Conservation (phyloP, 37 sponge, comb jelly and placozoan species). For the Chondrilla cf. caribensis region DNA sequence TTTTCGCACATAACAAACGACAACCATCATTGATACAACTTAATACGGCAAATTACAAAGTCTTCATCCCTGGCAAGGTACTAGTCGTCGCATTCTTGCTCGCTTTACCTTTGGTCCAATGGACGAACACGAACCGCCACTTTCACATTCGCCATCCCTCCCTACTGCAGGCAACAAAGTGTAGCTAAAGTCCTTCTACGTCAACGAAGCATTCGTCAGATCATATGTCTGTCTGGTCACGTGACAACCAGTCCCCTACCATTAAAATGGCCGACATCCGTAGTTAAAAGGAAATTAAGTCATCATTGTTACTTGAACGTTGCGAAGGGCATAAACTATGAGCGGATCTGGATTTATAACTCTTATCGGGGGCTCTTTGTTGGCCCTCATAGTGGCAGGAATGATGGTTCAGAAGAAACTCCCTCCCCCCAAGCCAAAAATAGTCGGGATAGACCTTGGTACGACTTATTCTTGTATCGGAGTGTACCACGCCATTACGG, state of each 20-base stretch:
- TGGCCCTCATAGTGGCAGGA: slow-evolving; percentile 40
- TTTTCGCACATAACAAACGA: neutral
- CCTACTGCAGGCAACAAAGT: too few species aligned
- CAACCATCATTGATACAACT: neutral
- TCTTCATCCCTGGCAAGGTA: too few species aligned
- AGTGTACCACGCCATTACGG: slow-evolving; percentile 49
- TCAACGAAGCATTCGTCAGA: too few species aligned
- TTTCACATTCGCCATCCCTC: slow-evolving; percentile 48
- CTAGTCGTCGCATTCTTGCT: neutral
- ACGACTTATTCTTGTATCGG: slow-evolving; percentile 71
- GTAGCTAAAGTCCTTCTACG: too few species aligned
- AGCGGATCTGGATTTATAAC: slow-evolving; percentile 1
- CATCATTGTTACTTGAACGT: too few species aligned
- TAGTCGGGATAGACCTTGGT: slow-evolving; percentile 64
- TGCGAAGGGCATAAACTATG: neutral
- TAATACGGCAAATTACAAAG: too few species aligned
- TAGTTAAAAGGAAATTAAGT: too few species aligned
- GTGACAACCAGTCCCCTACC: too few species aligned
- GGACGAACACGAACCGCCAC: slow-evolving; percentile 77
- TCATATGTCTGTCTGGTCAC: too few species aligned
- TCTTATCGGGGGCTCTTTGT: slow-evolving; percentile 27
- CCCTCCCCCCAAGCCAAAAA: slow-evolving; percentile 58
- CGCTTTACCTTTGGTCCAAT: slow-evolving; percentile 46
- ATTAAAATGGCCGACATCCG: too few species aligned
- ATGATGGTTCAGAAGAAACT: slow-evolving; percentile 42